phyloP scores from a whole-genome alignment of 1,140 invertebrate genomes.

The Diplogasteroides magnus region DNA sequence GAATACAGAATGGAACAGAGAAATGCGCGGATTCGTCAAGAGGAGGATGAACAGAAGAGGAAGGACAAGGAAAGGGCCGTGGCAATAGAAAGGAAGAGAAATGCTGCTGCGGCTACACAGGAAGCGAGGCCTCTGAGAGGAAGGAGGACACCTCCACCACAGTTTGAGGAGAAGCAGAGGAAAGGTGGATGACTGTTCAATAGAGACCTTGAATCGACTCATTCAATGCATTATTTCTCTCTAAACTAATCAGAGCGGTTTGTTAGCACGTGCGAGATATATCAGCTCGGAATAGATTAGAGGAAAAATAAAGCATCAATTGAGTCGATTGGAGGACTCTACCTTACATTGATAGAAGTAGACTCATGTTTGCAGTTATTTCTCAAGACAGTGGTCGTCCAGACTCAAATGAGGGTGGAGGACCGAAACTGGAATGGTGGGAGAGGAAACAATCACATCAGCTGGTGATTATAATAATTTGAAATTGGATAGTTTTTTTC shows the following conservation, averaged over 20 bases:
- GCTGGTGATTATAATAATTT: not conserved
- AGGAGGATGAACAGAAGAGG: conserved; percentile 12
- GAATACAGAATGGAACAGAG: conserved; percentile 2
- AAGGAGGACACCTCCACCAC: conserved; percentile 1
- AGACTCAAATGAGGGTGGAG: not conserved
- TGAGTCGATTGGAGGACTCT: not conserved
- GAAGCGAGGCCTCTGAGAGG: not conserved
- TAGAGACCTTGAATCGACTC: not conserved
- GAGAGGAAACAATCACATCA: conserved; percentile 15
- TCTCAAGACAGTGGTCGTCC: not conserved
- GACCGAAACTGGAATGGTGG: conserved; percentile 26
- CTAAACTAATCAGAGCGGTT: too few relatives aligned
- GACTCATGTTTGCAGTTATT: not conserved
- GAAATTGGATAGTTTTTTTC: not conserved
- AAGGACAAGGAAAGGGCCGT: conserved; percentile 14
- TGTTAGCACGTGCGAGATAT: not conserved
- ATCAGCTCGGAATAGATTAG: not conserved
- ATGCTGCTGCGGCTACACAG: conserved; percentile 2
- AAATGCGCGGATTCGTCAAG: conserved; percentile 8
- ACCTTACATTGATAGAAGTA: not conserved
- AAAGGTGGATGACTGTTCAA: not conserved
- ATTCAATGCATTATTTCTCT: too few relatives aligned
- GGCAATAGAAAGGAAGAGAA: conserved; percentile 11
- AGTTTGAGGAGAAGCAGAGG: not conserved
- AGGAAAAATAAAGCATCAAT: too few relatives aligned